Percentiles rank a stretch among this genome's conserved stretches.
These are phyloP conservation scores for Myotis daubentonii DNA, from an alignment of 2,797 vertebrate species.

Conservation along the genomic window DNA sequence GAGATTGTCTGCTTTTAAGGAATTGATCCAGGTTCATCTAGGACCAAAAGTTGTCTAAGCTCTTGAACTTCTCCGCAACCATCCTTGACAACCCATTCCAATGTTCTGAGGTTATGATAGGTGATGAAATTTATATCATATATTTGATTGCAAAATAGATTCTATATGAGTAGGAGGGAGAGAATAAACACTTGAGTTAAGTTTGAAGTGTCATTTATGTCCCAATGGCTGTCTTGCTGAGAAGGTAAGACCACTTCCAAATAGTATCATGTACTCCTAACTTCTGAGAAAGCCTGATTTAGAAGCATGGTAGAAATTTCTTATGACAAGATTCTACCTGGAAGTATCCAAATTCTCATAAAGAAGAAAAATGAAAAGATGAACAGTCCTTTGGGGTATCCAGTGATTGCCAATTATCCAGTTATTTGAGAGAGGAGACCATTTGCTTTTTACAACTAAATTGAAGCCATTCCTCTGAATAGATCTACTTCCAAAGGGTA, in stretches of 20 bases:
- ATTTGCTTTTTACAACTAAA: slow-evolving; percentile 38
- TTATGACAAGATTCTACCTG: not conserved
- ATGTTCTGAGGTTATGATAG: not conserved
- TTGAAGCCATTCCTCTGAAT: not conserved
- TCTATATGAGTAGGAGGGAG: not conserved
- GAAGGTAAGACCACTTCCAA: not conserved
- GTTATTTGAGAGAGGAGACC: not conserved
- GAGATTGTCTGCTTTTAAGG: slow-evolving; percentile 30
- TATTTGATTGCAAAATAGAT: slow-evolving; percentile 32
- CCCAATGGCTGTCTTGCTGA: not conserved
- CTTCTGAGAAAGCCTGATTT: slow-evolving; percentile 28
- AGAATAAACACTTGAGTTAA: not conserved
- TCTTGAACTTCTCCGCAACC: not conserved
- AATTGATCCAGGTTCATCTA: slow-evolving; percentile 15
- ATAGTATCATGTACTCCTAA: not conserved
- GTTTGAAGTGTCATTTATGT: not conserved
- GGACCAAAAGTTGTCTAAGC: slow-evolving; percentile 15
- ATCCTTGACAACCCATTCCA: not conserved
- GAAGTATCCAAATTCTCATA: slow-evolving; percentile 25
- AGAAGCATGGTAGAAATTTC: not conserved
- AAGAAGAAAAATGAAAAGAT: slow-evolving; percentile 49
- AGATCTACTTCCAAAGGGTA: not conserved
- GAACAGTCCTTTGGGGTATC: not conserved
- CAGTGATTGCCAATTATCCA: not conserved
- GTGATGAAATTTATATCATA: not conserved